Evolutionary conservation across 2,888 invertebrate species (phyloP).

Genomic region (Ferdinandea cuprea): DNA sequence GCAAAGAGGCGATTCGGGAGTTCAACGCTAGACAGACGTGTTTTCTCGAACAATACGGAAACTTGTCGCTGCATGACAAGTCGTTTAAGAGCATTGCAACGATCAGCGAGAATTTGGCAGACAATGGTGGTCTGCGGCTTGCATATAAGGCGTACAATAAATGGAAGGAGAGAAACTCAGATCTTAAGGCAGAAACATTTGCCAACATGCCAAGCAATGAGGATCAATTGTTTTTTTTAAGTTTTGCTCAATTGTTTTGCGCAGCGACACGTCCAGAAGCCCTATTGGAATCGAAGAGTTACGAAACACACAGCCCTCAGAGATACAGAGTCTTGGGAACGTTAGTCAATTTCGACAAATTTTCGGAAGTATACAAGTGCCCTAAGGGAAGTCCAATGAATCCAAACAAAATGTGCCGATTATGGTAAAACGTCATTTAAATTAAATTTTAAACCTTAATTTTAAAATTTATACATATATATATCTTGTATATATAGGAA

Average conservation of each 20-base stretch:
- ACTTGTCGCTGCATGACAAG: slow-evolving; percentile 66
- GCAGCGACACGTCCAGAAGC: slow-evolving; percentile 67
- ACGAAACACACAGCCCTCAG: slow-evolving; percentile 70
- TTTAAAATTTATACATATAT: too few relatives aligned
- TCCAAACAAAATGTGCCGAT: slow-evolving; percentile 48
- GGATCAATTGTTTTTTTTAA: slow-evolving; percentile 75
- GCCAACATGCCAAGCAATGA: slow-evolving; percentile 63
- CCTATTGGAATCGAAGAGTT: slow-evolving; percentile 42
- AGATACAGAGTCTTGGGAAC: slow-evolving; percentile 72
- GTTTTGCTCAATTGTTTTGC: slow-evolving; percentile 76
- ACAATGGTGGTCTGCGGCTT: slow-evolving; percentile 75
- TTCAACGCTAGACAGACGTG: slow-evolving; percentile 72
- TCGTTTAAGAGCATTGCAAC: slow-evolving; percentile 64
- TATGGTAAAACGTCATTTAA: slow-evolving; percentile 31
- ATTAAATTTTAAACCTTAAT: neutral
- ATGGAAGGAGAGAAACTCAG: slow-evolving; percentile 62
- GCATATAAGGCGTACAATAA: slow-evolving; percentile 74
- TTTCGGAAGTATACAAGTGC: slow-evolving; percentile 70
- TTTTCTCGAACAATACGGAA: slow-evolving; percentile 74
- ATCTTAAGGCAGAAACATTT: slow-evolving; percentile 46
- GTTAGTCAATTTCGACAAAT: slow-evolving; percentile 70
- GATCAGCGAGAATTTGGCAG: slow-evolving; percentile 75
- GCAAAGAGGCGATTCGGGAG: slow-evolving; percentile 45
- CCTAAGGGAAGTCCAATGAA: slow-evolving; percentile 58
- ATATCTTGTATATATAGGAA: too few relatives aligned